Conservation (phyloP, 2,113 vertebrate genomes). For the Nothoprocta perdicaria region DNA sequence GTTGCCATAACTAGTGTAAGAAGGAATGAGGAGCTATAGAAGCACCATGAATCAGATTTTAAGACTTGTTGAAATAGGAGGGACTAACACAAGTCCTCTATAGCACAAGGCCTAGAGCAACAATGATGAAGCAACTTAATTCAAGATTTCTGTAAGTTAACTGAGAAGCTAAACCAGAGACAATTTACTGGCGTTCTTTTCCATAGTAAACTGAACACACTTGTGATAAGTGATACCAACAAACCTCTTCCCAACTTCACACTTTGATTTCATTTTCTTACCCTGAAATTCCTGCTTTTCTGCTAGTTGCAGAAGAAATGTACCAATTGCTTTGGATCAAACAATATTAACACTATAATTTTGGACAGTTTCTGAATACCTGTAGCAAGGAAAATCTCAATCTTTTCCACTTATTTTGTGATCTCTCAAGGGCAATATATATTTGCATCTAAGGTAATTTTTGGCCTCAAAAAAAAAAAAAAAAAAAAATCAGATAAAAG, state of each 20-base stretch:
- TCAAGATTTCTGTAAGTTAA: background rate
- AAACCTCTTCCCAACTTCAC: background rate
- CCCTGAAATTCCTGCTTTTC: background rate
- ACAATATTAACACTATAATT: background rate
- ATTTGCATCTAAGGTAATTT: background rate
- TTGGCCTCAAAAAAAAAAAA: background rate
- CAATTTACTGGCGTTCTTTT: background rate
- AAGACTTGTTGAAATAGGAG: background rate
- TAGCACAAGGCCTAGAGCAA: background rate
- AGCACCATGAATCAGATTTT: background rate
- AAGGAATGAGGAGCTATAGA: background rate
- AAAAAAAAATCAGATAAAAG: background rate
- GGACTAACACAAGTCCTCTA: background rate
- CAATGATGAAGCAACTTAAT: slow-evolving; percentile 15
- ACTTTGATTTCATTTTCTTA: slow-evolving; percentile 6
- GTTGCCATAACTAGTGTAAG: background rate
- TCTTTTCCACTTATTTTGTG: background rate
- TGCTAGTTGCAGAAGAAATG: background rate
- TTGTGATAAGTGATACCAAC: slow-evolving; percentile 6
- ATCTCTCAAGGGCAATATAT: background rate
- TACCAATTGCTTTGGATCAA: background rate
- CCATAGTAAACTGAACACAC: background rate
- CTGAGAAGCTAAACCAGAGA: background rate
- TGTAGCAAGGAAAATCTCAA: background rate
- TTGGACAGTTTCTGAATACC: background rate